Evolutionary conservation across 2,888 invertebrate species (phyloP).

Genomic region (Dasypolia templi): DNA sequence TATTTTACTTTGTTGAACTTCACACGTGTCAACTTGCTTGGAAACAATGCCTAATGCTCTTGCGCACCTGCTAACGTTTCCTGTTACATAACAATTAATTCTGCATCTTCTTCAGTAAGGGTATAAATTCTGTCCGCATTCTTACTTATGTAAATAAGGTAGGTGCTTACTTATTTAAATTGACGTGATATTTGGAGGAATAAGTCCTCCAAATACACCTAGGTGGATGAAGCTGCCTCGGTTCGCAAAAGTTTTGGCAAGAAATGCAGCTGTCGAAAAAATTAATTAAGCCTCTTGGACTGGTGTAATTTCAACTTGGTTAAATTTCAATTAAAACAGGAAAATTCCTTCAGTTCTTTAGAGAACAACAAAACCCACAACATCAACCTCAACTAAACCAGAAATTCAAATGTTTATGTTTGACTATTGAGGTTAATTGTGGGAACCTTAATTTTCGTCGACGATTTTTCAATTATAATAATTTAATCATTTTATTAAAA

Average conservation of each 20-base stretch:
- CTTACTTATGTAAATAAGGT: neutral
- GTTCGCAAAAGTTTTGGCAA: neutral
- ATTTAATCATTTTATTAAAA: too few species aligned
- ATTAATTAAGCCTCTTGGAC: neutral
- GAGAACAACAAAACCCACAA: too few species aligned
- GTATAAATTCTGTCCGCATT: constrained; percentile 3
- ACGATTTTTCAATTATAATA: too few species aligned
- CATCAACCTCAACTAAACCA: too few species aligned
- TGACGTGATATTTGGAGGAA: neutral
- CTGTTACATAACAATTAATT: constrained; percentile 39
- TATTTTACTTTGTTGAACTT: constrained; percentile 71
- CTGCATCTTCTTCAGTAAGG: constrained; percentile 7
- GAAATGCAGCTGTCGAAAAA: neutral
- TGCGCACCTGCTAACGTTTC: constrained; percentile 45
- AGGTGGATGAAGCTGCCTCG: neutral
- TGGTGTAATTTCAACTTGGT: neutral
- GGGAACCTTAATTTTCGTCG: too few species aligned
- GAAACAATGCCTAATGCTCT: constrained; percentile 61
- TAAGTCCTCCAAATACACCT: too few species aligned
- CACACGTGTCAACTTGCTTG: constrained; percentile 68
- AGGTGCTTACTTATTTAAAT: neutral
- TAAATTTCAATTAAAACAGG: neutral
- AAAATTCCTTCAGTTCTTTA: neutral
- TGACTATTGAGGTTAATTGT: too few species aligned
- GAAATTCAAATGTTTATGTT: too few species aligned